phyloP scores from a whole-genome alignment of 2,797 vertebrate genomes.

The Coracias cyanogaster region DNA sequence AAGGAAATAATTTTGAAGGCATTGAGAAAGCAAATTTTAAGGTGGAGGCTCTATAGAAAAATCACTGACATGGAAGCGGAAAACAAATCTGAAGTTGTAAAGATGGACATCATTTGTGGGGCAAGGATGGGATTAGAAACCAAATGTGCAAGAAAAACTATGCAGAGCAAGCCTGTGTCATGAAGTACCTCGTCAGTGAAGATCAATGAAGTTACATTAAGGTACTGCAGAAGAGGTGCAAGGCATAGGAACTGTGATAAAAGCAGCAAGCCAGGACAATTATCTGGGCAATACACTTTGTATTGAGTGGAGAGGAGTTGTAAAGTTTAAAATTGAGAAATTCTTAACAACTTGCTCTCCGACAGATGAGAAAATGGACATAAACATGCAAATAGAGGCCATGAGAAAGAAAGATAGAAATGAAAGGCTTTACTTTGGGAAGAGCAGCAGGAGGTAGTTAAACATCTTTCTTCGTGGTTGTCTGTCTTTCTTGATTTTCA shows the following conservation, averaged over 20 bases:
- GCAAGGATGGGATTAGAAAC: neutral
- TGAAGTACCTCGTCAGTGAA: neutral
- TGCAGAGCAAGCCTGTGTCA: neutral
- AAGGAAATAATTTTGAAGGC: neutral
- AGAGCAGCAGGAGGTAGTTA: neutral
- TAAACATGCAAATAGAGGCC: neutral
- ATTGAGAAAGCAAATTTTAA: neutral
- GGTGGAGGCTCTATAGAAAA: neutral
- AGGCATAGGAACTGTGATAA: neutral
- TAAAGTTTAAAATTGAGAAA: neutral
- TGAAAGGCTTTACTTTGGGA: neutral
- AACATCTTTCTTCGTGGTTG: neutral
- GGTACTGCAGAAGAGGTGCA: neutral
- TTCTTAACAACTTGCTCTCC: neutral
- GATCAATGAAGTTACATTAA: neutral
- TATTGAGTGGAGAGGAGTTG: neutral
- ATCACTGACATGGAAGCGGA: neutral
- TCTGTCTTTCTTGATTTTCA: neutral
- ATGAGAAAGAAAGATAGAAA: neutral
- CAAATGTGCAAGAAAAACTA: neutral
- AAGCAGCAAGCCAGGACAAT: neutral
- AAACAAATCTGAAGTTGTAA: neutral
- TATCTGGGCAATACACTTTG: neutral
- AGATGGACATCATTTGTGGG: neutral
- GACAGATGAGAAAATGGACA: neutral